Percentiles rank a stretch among this genome's conserved stretches.
These are phyloP conservation scores for Gallinago jamesoni DNA, from an alignment of 2,113 vertebrate species.

Conservation along the genomic window DNA sequence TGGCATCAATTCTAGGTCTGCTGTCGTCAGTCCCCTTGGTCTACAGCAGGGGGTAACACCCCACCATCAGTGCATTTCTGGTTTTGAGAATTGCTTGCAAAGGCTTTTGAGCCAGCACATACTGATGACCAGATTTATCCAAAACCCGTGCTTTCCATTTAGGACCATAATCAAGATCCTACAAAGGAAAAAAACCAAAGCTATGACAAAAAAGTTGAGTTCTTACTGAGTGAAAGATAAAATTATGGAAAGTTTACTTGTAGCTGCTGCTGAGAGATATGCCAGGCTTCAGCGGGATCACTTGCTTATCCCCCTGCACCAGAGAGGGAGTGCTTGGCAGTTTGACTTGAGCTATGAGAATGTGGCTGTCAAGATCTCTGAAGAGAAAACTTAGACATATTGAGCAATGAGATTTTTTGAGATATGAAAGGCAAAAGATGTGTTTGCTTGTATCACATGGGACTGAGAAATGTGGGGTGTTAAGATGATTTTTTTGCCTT, in stretches of 20 bases:
- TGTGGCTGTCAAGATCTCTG: not conserved
- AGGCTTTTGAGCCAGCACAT: not conserved
- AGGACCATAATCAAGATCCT: not conserved
- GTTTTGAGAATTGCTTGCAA: not conserved
- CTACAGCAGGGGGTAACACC: not conserved
- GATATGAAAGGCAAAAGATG: not conserved
- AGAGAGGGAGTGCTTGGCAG: not conserved
- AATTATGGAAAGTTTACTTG: not conserved
- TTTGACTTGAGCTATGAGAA: not conserved
- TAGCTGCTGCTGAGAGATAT: not conserved
- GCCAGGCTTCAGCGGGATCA: not conserved
- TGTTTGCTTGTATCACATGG: not conserved
- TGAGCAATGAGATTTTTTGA: not conserved
- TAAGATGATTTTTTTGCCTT: not conserved
- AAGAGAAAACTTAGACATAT: not conserved
- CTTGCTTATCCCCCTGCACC: not conserved
- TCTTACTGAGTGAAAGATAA: not conserved
- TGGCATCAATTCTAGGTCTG: not conserved
- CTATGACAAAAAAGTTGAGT: not conserved
- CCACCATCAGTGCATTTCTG: not conserved
- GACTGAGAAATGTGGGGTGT: not conserved
- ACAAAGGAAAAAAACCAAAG: not conserved
- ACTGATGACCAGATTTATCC: not conserved
- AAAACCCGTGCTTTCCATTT: not conserved
- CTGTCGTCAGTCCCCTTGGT: not conserved